Evolutionary conservation across 1,140 invertebrate species (phyloP), one percentile per base, ranked within the genome.

Genomic region (Arctopsyche grandis): DNA sequence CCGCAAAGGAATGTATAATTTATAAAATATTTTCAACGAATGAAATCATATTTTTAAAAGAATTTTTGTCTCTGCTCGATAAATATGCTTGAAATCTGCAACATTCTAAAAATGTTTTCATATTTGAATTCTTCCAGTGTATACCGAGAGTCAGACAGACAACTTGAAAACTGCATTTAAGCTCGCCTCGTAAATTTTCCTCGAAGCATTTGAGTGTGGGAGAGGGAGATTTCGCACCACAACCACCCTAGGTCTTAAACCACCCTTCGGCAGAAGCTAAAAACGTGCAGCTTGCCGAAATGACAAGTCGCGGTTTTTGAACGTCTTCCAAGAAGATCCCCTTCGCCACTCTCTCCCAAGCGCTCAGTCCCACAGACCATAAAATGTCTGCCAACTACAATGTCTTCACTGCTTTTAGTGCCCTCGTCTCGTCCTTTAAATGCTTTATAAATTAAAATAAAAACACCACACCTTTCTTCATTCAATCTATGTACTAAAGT

Each of bases 101-200:
- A 60, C 5, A 21, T 22, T 60, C 58, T 9, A 24, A 60, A 60
- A 22, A 21, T 22, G 21, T 60, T 60, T 60, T 60, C 58, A 60
- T 60, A 60, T 60, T 60, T 24, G 58, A 60, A 60, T 60, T 21
- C 58, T 10, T 60, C 19, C 3, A 4, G 21, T 19, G 58, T 60
- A 60, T 60, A 4, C 58, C 58, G 58, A 10, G 16, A 60, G 58
- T 24, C 58, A 69, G 58, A 60, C 58, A 22, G n/a, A 81, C 77
- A 81, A 81, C 80, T 81, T 81, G 38, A 78, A 79, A 81, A 81
- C 76, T 78, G 71, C 80, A 81, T 81, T 81, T 78, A 69, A 76
- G 80, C 76, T 69, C 71, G 77, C 78, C 80, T 76, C 80, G 80
- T 81, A 81, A 81, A 81, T 81, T 73, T 73, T 48, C 52, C 38